Base-by-base conservation (phyloP, 1,140 invertebrate species). In the Caenorhabditis inopinata region DNA sequence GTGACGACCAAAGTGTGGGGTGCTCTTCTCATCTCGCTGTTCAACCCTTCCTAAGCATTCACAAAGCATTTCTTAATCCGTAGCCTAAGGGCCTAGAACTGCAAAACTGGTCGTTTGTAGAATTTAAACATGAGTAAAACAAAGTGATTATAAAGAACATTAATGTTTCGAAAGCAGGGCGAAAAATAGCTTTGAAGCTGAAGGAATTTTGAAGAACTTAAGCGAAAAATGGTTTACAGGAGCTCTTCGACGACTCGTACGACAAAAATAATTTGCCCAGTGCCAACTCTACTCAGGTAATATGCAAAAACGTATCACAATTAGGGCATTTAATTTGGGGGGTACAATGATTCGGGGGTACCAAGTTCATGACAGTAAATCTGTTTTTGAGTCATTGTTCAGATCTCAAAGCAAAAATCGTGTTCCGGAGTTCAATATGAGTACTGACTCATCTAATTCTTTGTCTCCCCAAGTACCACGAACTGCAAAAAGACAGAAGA, bases 211-310 rank as follows among this genome's bases (percentile, higher is more conserved):
- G 38, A 42, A 42, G 14, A 42, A 42, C 6, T 42, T 42, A 5
- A 42, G 38, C 5, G 27, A 27, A 49, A 14, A 14, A 42, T 42
- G 5, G 38, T 51, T 84, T 87, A 46, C 58, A 87, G 86, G 68
- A 82, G 11, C 80, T 87, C 16, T 88, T 87, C 82, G 47, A 77
- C 32, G 85, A 87, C 47, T 79, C 80, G 12, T 87, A 87, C 76
- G 86, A 87, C 79, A 88, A 88, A 79, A 88, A 87, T 62, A 87
- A 82, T 79, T 49, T 87, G 48, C 86, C 86, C 0, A 88, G 85
- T n/a, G 79, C 86, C 3, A 84, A 87, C 42, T 80, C 84, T 1
- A 88, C 87, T 23, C 51, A 75, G 74, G 78, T 80, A 53, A 53
- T 0, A 6, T 53, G 11, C 11, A n/a, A n/a, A n/a, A n/a, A n/a